Percentiles rank a stretch among this genome's conserved stretches.
phyloP scores from a whole-genome alignment of 92 coral and sea anemone species.

The Meandrina meandrites region DNA sequence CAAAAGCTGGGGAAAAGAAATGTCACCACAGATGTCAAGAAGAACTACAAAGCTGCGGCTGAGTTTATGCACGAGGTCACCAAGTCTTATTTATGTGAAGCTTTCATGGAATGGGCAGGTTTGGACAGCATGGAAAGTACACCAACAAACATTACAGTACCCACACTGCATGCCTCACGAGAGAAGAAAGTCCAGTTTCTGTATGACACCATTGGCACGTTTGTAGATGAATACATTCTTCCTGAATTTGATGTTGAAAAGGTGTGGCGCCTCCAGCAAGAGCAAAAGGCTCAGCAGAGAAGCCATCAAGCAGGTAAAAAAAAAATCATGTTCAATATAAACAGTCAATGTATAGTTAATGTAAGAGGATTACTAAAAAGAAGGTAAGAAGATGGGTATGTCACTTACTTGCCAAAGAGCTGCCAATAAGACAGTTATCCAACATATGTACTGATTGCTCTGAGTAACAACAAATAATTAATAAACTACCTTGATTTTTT shows the following conservation, averaged over 20 bases:
- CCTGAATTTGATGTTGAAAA: constrained; percentile 39
- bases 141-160: constrained; percentile 9
- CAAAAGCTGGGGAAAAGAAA: constrained; percentile 31
- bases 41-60: too few relatives aligned
- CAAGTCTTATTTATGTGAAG: constrained; percentile 43
- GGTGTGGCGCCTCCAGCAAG: constrained; percentile 24
- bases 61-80: constrained; percentile 40
- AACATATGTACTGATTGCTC: too few relatives aligned
- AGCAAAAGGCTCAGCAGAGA: constrained; percentile 21
- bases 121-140: constrained; percentile 21
- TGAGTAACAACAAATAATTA: too few relatives aligned
- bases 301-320: background rate
- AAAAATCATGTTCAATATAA: too few relatives aligned
- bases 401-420: too few relatives aligned
- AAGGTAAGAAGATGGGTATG: too few relatives aligned
- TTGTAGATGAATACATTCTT: constrained; percentile 33
- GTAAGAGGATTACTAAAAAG: too few relatives aligned
- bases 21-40: constrained; percentile 25
- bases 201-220: constrained; percentile 21
- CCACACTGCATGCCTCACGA: too few relatives aligned
- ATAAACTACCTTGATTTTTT: too few relatives aligned
- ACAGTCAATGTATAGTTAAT: too few relatives aligned
- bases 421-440: too few relatives aligned
- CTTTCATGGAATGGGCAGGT: constrained; percentile 48
- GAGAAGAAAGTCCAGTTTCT: too few relatives aligned